Evolutionary conservation across 2,888 invertebrate species (phyloP).

Genomic region (Netelia fuscicornis): DNA sequence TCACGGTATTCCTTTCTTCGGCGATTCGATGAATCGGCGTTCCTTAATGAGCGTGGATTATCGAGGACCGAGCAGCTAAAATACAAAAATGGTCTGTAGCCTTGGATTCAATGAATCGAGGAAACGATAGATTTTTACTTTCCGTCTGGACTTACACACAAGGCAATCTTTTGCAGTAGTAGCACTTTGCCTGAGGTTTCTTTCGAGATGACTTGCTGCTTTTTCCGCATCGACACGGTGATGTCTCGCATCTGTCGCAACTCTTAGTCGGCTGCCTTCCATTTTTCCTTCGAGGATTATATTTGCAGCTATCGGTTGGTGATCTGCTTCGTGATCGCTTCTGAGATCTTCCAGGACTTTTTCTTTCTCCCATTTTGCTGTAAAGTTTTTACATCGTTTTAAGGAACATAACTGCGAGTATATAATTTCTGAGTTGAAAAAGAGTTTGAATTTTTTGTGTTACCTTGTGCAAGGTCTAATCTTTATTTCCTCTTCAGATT

Average conservation of each 20-base stretch:
- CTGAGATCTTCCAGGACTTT: slow-evolving; percentile 40
- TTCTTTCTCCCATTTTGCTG: slow-evolving; percentile 54
- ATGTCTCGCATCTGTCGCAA: slow-evolving; percentile 70
- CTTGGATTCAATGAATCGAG: neutral
- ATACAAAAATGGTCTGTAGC: neutral
- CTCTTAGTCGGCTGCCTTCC: slow-evolving; percentile 52
- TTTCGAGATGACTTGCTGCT: slow-evolving; percentile 56
- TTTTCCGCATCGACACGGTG: slow-evolving; percentile 74
- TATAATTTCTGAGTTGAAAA: neutral
- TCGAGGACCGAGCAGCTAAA: slow-evolving; percentile 41
- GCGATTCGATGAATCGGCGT: slow-evolving; percentile 53
- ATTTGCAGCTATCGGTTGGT: slow-evolving; percentile 65
- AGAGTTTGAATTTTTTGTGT: neutral
- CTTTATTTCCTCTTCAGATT: neutral
- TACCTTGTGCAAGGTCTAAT: slow-evolving; percentile 46
- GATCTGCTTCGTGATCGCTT: slow-evolving; percentile 68
- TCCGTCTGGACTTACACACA: slow-evolving; percentile 72
- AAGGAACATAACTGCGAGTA: neutral
- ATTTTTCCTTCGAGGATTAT: slow-evolving; percentile 58
- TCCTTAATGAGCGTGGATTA: slow-evolving; percentile 51
- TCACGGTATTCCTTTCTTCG: slow-evolving; percentile 43
- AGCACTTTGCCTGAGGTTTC: slow-evolving; percentile 76
- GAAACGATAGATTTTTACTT: neutral
- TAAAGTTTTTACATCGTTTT: neutral
- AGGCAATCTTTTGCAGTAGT: slow-evolving; percentile 78